Evolutionary conservation across 1,140 invertebrate species (phyloP).

Genomic region (Drosophila sp.): DNA sequence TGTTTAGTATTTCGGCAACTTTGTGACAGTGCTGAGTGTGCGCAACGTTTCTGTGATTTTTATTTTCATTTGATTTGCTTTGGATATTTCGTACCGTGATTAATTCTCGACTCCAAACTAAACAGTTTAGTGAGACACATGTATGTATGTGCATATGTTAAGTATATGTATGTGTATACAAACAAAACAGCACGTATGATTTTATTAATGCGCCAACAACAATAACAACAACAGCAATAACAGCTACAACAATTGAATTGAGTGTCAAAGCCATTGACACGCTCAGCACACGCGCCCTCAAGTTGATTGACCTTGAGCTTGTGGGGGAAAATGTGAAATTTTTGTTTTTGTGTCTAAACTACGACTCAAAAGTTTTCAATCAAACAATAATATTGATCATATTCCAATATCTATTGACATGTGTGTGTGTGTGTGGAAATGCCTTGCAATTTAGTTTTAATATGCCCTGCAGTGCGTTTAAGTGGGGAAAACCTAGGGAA

Average conservation of each 20-base stretch:
- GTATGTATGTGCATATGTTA: neutral
- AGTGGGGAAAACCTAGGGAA: neutral
- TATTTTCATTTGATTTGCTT: conserved; percentile 1
- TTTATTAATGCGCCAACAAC: neutral
- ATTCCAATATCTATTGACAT: neutral
- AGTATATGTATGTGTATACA: neutral
- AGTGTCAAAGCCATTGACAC: conserved; percentile 43
- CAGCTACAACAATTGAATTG: conserved; percentile 1
- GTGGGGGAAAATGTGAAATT: conserved; percentile 39
- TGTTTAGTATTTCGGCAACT: conserved; percentile 81
- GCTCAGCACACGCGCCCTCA: conserved; percentile 32
- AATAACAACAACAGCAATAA: neutral
- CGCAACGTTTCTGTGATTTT: conserved; percentile 64
- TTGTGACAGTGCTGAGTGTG: conserved; percentile 77
- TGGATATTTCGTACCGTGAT: conserved; percentile 35
- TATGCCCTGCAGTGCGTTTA: neutral
- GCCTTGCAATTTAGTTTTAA: conserved; percentile 21
- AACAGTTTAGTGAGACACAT: neutral
- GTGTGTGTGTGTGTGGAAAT: conserved; percentile 2
- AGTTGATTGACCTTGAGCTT: conserved; percentile 51
- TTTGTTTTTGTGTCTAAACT: conserved; percentile 27
- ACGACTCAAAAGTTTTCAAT: conserved; percentile 34
- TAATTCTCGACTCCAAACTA: conserved; percentile 33
- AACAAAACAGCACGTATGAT: neutral
- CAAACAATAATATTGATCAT: conserved; percentile 16